Evolutionary conservation across 2,113 vertebrate genomes (phyloP), one percentile per base, ranked within the genome.

Genomic region (Apodemus sylvaticus): DNA sequence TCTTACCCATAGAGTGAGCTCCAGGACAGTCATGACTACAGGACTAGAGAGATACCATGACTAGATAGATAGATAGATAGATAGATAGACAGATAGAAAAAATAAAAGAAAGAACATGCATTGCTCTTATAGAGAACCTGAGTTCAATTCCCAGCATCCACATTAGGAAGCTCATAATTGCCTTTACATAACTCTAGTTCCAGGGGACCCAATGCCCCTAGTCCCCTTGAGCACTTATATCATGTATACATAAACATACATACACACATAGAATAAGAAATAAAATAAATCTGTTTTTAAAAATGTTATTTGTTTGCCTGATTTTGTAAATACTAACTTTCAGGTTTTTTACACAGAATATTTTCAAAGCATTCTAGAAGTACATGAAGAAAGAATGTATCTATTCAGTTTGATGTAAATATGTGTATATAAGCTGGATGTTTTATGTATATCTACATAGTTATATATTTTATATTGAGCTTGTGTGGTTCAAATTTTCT

Each of bases 401-500:
- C 90, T 86, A 91, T 91, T 55, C 31, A 93, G 66, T 22, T 92
- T 60, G 29, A 39, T 89, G 24, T 24, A 70, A 10, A 73, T 77
- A 39, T 34, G 29, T 29, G 1, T 51, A 9, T 53, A 17, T 66
- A 48, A 10, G 17, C 10, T 58, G 1, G 58, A 11, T 45, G 4
- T 48, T 42, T 1, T 19, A 31, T 34, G 4, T 58, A 53, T 17
- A 36, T 76, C 19, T 45, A 24, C 77, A n/a, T 60, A 20, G 26
- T 45, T 36, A 45, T 34, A 42, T 77, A 70, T 48, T 51, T 55
- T 74, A 89, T n/a, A 71, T 11, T 68, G 45, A 90, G 77, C 34
- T 93, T 12, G 4, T 71, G 76, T 88, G 86, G 53, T 74, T 90
- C 71, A 93, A 88, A 85, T 93, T 45, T 91, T 92, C 60, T 93